Conservation (phyloP, 2,888 invertebrate species). For the Opisthograptis luteolata region DNA sequence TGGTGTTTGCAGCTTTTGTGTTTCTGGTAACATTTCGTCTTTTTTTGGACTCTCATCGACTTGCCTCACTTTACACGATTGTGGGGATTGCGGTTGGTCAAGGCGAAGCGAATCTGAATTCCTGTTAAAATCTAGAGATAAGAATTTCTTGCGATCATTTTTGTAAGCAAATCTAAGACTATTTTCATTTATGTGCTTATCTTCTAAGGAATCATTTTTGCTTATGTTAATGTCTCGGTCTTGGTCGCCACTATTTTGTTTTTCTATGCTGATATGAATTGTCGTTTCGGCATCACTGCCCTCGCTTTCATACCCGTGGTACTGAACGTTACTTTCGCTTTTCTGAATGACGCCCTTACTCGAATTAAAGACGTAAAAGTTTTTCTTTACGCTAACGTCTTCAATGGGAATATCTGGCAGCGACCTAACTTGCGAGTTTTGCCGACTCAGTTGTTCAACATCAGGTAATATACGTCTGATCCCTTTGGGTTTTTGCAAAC, state of each 20-base stretch:
- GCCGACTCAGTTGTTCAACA: constrained; percentile 39
- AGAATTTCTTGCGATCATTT: constrained; percentile 52
- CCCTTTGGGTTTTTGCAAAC: constrained; percentile 31
- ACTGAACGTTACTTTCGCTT: constrained; percentile 53
- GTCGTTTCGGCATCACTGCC: constrained; percentile 80
- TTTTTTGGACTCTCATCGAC: constrained; percentile 23
- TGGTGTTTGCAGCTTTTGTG: constrained; percentile 7
- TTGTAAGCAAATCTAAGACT: constrained; percentile 27
- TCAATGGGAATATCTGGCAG: constrained; percentile 47
- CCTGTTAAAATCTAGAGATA: constrained; percentile 65
- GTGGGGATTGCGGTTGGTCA: constrained; percentile 39
- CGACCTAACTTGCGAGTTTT: constrained; percentile 37
- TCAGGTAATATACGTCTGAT: constrained; percentile 47
- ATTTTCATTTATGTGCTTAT: constrained; percentile 25
- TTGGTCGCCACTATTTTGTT: constrained; percentile 50
- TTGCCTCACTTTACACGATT: constrained; percentile 33
- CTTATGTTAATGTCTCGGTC: constrained; percentile 29
- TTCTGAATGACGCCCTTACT: constrained; percentile 18
- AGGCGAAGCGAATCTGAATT: constrained; percentile 49
- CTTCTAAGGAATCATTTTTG: constrained; percentile 30
- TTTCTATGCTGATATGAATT: constrained; percentile 74
- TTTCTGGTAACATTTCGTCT: constrained; percentile 4
- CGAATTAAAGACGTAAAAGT: constrained; percentile 1
- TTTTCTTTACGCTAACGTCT: constrained; percentile 16
- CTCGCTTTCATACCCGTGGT: constrained; percentile 82